Evolutionary conservation across 2,113 vertebrate genomes (phyloP), one percentile per base, ranked within the genome.

Genomic region (Larimichthys crocea): DNA sequence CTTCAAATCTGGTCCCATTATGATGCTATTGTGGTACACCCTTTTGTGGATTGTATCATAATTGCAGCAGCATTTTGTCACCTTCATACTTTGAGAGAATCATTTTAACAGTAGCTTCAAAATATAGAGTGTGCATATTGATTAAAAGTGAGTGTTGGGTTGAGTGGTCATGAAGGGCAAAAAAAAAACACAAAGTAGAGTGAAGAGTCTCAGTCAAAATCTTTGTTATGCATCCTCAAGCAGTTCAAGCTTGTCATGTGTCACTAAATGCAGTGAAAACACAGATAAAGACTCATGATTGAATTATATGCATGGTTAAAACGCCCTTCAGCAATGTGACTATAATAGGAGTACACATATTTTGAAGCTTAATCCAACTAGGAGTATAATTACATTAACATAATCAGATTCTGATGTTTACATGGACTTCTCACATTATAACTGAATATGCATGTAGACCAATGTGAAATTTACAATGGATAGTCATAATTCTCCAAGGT

Each of bases 321-420:
- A 61, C 69, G 57, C 29, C 63, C 42, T 55, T 68, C 68, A 60
- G 46, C 46, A 24, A 31, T 72, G 20, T 20, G 19, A 53, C 35
- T 40, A 49, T 74, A 57, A 68, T 56, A 56, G 17, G 11, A 46
- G 20, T 40, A 68, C 56, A 68, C 56, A 35, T 60, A 78, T 61
- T 50, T 69, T 53, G 17, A 72, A 65, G 60, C 26, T 52, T 44
- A 63, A 82, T 70, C 50, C 42, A 40, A 65, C 50, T 29, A 50
- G 52, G 19, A 60, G 55, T 55, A 73, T 53, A 66, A 73, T 73
- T 24, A 67, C 24, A 72, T 73, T 67, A 68, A 61, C 42, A 61
- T 65, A 61, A 74, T 56, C 53, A 57, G 40, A 60, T 24, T 20
- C 20, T 52, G 15, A 26, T 57, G 46, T 72, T 76, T 59, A 65